These are phyloP conservation scores for Margaritifera margaritifera DNA, from an alignment of 2,888 invertebrate genomes.

Conservation along the genomic window DNA sequence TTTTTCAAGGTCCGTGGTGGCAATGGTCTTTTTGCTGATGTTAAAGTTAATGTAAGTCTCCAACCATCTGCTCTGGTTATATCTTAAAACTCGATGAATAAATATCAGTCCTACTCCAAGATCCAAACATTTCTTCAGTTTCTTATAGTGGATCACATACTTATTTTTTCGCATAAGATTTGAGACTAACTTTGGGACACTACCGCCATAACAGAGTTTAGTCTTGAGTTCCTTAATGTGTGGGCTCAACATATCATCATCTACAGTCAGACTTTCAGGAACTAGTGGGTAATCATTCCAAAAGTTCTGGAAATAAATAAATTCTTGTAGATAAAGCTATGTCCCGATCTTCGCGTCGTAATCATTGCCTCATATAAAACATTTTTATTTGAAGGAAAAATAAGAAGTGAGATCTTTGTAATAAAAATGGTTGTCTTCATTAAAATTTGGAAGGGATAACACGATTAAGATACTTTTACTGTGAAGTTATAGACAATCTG, in stretches of 20 bases:
- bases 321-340: conserved; percentile 73
- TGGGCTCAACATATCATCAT: no score
- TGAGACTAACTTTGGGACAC: no score
- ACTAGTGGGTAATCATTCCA: conserved; percentile 66
- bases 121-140: conserved; percentile 58
- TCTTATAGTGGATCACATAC: conserved; percentile 67
- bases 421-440: no score
- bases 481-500: no score
- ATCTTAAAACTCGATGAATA: conserved; percentile 63
- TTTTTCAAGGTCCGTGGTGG: conserved; percentile 65
- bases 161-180: conserved; percentile 39
- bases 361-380: no score
- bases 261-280: conserved; percentile 45
- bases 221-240: no score
- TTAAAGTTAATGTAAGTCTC: conserved; percentile 63
- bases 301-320: conserved; percentile 64
- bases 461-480: no score
- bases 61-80: conserved; percentile 62
- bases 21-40: conserved; percentile 43
- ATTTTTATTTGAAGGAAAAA: no score
- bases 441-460: no score
- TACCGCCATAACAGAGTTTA: no score
- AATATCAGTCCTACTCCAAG: conserved; percentile 52
- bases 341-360: no score
- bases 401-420: no score